phyloP scores from a whole-genome alignment of 2,888 invertebrate species.

The Ectemnius lituratus region DNA sequence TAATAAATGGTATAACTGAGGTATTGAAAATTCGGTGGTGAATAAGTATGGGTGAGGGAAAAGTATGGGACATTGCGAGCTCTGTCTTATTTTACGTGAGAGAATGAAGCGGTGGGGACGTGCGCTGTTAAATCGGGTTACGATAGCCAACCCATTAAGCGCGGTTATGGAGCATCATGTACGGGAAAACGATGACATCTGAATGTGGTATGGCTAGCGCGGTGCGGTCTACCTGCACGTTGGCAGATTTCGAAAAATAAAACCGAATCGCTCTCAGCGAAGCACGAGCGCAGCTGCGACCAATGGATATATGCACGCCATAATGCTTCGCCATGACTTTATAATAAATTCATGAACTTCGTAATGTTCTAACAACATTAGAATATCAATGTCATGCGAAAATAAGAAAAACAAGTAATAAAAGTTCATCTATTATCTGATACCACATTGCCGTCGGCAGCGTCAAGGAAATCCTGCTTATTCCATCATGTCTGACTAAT shows the following conservation, averaged over 20 bases:
- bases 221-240: background rate
- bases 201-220: slow-evolving; percentile 19
- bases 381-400: too few species aligned
- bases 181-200: slow-evolving; percentile 28
- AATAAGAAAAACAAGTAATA: too few species aligned
- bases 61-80: background rate
- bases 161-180: slow-evolving; percentile 38
- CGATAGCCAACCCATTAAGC: slow-evolving; percentile 51
- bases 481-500: too few species aligned
- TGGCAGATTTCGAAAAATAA: background rate
- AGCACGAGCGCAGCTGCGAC: background rate
- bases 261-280: background rate
- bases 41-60: background rate
- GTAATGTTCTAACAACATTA: too few species aligned
- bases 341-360: too few species aligned
- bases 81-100: slow-evolving; percentile 23
- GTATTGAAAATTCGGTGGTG: background rate
- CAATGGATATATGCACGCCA: background rate
- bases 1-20: background rate
- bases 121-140: slow-evolving; percentile 50
- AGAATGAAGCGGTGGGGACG: slow-evolving; percentile 22
- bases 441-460: too few species aligned
- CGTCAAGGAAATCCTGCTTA: too few species aligned
- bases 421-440: too few species aligned
- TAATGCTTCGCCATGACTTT: too few species aligned